These are phyloP conservation scores for Stegophylla sp. DNA, from an alignment of 2,888 invertebrate species.

Conservation along the genomic window DNA sequence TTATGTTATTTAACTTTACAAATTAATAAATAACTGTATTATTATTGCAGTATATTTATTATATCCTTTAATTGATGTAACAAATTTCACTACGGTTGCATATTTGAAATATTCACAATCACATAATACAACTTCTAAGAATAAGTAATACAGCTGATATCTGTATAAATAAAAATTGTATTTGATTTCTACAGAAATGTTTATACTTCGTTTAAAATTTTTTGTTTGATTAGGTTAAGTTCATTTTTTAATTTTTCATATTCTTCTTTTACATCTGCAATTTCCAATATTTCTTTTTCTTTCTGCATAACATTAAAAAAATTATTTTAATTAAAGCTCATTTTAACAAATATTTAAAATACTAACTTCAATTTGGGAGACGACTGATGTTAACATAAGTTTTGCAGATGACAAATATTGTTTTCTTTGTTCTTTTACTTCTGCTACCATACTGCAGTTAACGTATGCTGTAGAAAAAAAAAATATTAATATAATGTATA, in stretches of 20 bases:
- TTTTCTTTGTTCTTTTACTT: constrained; percentile 60
- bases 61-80: no score
- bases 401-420: constrained; percentile 63
- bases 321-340: no score
- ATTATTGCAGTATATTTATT: no score
- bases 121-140: not conserved
- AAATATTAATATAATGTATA: no score
- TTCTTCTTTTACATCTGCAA: constrained; percentile 17
- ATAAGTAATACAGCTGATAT: not conserved
- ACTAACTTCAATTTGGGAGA: constrained; percentile 62
- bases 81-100: no score
- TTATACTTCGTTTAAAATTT: not conserved
- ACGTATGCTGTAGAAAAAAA: constrained; percentile 61
- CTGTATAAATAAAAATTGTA: constrained; percentile 5
- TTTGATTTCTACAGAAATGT: not conserved
- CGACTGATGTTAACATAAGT: constrained; percentile 62
- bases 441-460: constrained; percentile 60
- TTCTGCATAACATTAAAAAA: constrained; percentile 47
- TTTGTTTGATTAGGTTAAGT: constrained; percentile 24
- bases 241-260: constrained; percentile 34
- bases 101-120: no score
- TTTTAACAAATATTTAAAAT: constrained; percentile 1
- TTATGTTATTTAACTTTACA: no score
- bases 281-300: constrained; percentile 42
- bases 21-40: no score